Conservation (phyloP, 2,113 vertebrate genomes). For the Sceloporus undulatus region DNA sequence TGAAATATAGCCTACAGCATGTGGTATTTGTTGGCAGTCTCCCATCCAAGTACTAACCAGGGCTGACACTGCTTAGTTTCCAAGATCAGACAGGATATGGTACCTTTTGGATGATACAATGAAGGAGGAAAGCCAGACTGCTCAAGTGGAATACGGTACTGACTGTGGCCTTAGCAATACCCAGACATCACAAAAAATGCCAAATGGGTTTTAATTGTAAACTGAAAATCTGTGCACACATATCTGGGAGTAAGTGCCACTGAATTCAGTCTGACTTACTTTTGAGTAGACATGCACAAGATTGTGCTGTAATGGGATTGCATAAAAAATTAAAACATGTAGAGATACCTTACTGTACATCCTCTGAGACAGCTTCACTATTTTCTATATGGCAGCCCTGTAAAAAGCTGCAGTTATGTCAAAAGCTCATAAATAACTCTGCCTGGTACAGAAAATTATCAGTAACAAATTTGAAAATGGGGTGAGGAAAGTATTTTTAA, state of each 20-base stretch:
- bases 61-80: too few relatives aligned
- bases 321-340: neutral
- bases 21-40: too few relatives aligned
- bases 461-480: too few relatives aligned
- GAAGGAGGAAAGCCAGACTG: neutral
- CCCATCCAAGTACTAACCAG: too few relatives aligned
- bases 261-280: neutral
- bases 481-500: too few relatives aligned
- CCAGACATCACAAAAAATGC: neutral
- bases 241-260: neutral
- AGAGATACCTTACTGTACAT: too few relatives aligned
- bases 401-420: neutral
- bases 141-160: too few relatives aligned
- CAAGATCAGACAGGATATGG: too few relatives aligned
- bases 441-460: too few relatives aligned
- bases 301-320: too few relatives aligned
- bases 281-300: neutral
- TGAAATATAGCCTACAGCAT: too few relatives aligned
- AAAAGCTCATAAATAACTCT: neutral
- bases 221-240: neutral
- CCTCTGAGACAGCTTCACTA: neutral
- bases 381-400: neutral
- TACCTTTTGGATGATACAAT: neutral
- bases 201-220: neutral
- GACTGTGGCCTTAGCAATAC: neutral